Evolutionary conservation across 2,888 invertebrate genomes (phyloP), one percentile per base, ranked within the genome.

Genomic region (Drosophila algonquin): DNA sequence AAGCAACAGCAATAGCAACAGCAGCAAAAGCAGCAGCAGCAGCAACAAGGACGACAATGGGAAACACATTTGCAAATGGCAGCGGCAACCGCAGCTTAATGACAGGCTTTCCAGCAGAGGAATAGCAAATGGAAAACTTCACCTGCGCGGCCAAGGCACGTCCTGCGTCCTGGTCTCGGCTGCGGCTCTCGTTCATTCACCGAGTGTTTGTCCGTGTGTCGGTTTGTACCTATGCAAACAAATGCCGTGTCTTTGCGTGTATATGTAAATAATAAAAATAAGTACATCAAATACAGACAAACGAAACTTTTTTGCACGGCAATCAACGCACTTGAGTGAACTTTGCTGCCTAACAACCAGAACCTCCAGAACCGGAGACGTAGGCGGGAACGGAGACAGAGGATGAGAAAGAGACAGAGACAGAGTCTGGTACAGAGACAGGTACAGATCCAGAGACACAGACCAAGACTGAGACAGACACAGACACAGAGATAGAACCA

Each of bases 61-160:
- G 79, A 81, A 84, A 87, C 85, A 87, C 85, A 85, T 84, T 87
- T 87, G 80, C 85, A 84, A 87, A 87, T 87, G 87, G 84, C 84
- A 87, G 81, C 73, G 68, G 78, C 76, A 87, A 84, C 83, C 87
- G 76, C 87, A 87, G 81, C 81, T 87, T 83, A 84, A 84, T 84
- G 83, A 87, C 87, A 84, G 77, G 65, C 79, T 73, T 78, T 7
- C 40, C 40, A 40, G 40, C 40, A 53, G 50, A 51, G 53, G 45
- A 57, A 44, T 56, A 63, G 73, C 62, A 77, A 59, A 68, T 65
- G 71, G 54, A 84, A 87, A 84, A 87, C 80, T 84, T 87, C 80
- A 87, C 75, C 87, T 83, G 87, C 69, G 47, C 72, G 68, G 61
- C 68, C 75, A 71, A 77, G 73, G 76, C 80, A 72, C 74, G 81